Base-by-base conservation (phyloP, 2,113 vertebrate genomes). In the Rhinichthys klamathensis region DNA sequence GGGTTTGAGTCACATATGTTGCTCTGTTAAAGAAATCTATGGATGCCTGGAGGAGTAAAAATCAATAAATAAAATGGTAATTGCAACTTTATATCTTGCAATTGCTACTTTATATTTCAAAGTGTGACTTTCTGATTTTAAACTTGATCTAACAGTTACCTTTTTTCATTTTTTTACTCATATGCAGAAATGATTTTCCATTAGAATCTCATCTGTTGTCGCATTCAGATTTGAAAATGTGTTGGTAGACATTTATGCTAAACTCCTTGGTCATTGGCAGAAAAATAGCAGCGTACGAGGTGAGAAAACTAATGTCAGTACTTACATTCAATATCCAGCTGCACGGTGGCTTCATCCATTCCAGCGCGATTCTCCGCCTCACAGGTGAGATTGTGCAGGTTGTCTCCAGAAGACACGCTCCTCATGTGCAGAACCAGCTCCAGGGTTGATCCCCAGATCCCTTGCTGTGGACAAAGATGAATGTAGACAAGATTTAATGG, bases 271-370 rank as follows among this genome's bases (percentile, higher is more conserved):
- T 72, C 35, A 4, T n/a, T 35, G 9, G 1, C 18, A 38, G 18
- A 70, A 15, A 44, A 15, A 25, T 46, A 15, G 1, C 10, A 44
- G 10, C 5, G 3, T 27, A 27, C 0, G 10, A 13, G 8, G 3
- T 30, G 3, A 49, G 5, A 15, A 21, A 70, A 21, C 35, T 10
- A 27, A 30, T 4, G 1, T 27, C 1, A 10, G 0, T 30, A 93
- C 95, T 94, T 91, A 95, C 95, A 95, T 88, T 95, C 93, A n/a
- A 95, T 95, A 93, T 95, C 93, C 90, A 95, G 89, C 82, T 91
- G 90, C 85, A 95, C 93, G 86, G 90, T 90, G 1, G 92, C 93
- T 73, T 93, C 91, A 32, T 90, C 90, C 1, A 93, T 94, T 75
- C 95, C 95, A 10, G 95, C 95, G 76, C 92, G 93, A 89, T 95